Evolutionary conservation across 2,888 invertebrate genomes (phyloP), one percentile per base, ranked within the genome.

Genomic region (Lymantria monacha): DNA sequence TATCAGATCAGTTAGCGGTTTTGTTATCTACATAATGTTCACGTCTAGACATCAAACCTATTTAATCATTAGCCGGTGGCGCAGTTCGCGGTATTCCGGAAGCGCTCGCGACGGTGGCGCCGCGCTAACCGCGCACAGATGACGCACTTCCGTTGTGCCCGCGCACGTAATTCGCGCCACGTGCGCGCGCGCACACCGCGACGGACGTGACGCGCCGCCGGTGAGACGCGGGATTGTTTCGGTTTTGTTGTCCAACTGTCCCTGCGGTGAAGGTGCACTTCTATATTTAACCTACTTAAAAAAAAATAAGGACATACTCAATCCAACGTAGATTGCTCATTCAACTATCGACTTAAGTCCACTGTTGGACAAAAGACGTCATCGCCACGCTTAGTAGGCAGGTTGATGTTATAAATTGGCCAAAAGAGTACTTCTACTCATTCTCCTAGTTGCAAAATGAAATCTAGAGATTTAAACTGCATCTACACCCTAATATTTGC

Each of bases 91-190:
- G 49, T 62, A 63, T 59, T 66, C 66, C 72, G 75, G 76, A 73
- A 75, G 59, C 48, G 44, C 2, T 7, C 42, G 49, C 57, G 66
- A 65, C 67, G 22, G 71, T 74, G 77, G 76, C 73, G 78, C 77
- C 78, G 48, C 77, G 47, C 66, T 72, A 72, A 77, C 69, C 54
- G 51, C 22, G 42, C 50, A 51, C 79, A 79, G 70, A 73, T 76
- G 79, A 59, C 61, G 51, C 50, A 57, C 59, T 72, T 72, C 74
- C 76, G 70, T 42, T 57, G 67, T 62, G 62, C 62, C 13, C 13
- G 37, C 50, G 59, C 76, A 81, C 76, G 78, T 81, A 81, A 65
- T 61, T 47, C 63, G 70, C 66, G 68, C 79, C 76, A 74, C 74
- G 63, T 73, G 75, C 76, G 59, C 73, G 71, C 69, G 69, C 68